Base-by-base conservation (phyloP, 64 coral and sea anemone species). In the Pocillopora verrucosa region DNA sequence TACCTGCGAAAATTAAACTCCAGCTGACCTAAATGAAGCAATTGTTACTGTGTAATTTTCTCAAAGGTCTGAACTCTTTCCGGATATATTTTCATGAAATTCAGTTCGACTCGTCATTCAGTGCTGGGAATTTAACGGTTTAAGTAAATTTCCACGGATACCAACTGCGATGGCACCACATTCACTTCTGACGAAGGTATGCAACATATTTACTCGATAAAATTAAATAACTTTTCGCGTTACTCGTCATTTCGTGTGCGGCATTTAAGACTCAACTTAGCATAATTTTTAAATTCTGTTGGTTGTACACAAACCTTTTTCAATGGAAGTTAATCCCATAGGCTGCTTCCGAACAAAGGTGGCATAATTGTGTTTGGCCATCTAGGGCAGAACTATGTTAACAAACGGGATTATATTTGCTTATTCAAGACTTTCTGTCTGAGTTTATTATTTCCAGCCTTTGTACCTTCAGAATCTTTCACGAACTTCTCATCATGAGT, bases 351-450 rank as follows among this genome's bases (percentile, higher is more conserved):
- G 10, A 62, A 81, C 79, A 81, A 81, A 81, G 79, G 58, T 16
- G 16, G 12, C 17, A 7, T 81, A 81, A 62, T 81, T 26, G 60
- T 81, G 59, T 81, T 81, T 81, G 79, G 22, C 58, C 58, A 36
- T 61, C 61, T 59, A 13, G 16, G 79, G 59, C 25, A 81, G 30
- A 81, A 37, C 60, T 34, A 24, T n/a, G 35, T 63, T 62, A 81
- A 26, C 59, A 81, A 63, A 81, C 59, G 13, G 19, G 16, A 10
- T 62, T 25, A 11, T 81, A 10, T 81, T 81, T 81, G 59, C 79
- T 62, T 25, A 62, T 81, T 36, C 14, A 16, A 25, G 14, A 24
- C 25, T 61, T 15, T 81, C 59, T 63, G 60, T 81, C 59, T 77
- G 41, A n/a, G 20, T 56, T 56, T 56, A 56, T 36, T 60, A 9